Evolutionary conservation across 2,797 vertebrate species (phyloP).

Genomic region (Sebastes kiyomatsui): DNA sequence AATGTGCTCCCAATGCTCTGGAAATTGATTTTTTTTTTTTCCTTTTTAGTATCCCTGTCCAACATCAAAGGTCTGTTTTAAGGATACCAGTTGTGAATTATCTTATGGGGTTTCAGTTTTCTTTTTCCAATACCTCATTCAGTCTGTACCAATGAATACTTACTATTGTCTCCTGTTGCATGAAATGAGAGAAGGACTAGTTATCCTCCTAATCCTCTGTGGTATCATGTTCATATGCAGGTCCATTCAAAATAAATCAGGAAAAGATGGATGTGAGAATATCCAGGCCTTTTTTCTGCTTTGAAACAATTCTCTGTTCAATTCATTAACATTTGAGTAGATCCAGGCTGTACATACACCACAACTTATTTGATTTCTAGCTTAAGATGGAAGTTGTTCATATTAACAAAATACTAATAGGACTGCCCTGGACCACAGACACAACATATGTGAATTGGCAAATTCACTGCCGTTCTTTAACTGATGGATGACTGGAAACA

Average conservation of each 20-base stretch:
- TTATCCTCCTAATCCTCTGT: background rate
- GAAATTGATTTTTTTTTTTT: background rate
- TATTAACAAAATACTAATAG: slow-evolving; percentile 8
- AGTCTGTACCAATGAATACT: background rate
- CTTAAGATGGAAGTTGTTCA: background rate
- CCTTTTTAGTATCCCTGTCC: background rate
- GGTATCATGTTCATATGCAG: background rate
- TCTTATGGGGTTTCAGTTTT: background rate
- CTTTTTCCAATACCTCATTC: background rate
- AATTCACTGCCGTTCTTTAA: slow-evolving; percentile 1
- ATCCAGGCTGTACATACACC: background rate
- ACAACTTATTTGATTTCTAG: background rate
- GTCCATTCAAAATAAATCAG: background rate
- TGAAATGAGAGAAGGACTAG: background rate
- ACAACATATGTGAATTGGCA: slow-evolving; percentile 14
- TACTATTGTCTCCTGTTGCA: background rate
- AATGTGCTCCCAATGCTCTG: background rate
- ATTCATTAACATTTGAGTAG: background rate
- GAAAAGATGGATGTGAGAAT: background rate
- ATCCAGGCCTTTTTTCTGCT: background rate
- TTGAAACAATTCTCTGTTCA: background rate
- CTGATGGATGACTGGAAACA: background rate
- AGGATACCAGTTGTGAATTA: background rate
- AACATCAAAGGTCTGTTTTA: background rate
- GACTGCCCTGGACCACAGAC: background rate